phyloP scores from a whole-genome alignment of 1,140 invertebrate species.

The Drosophila serrata region DNA sequence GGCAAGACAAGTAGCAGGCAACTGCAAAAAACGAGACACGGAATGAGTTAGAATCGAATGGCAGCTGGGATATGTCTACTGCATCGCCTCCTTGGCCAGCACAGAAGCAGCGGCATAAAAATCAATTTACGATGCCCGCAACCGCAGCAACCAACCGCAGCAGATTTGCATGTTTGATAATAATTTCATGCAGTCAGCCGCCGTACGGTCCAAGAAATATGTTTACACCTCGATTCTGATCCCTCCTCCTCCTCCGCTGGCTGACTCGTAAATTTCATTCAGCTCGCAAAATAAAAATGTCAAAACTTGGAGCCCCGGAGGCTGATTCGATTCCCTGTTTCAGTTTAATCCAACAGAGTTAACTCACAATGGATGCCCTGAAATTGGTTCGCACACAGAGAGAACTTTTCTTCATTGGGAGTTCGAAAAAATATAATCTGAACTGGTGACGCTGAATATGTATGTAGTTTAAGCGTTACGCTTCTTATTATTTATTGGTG shows the following conservation, averaged over 20 bases:
- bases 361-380: conserved; percentile 38
- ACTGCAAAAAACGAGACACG: conserved; percentile 23
- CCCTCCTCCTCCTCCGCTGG: conserved; percentile 6
- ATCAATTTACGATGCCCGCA: conserved; percentile 79
- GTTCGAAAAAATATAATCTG: neutral
- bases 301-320: conserved; percentile 60
- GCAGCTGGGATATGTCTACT: conserved; percentile 4
- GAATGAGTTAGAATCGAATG: conserved; percentile 24
- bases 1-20: conserved; percentile 74
- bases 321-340: conserved; percentile 45
- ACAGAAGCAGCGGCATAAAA: conserved; percentile 76
- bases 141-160: conserved; percentile 37
- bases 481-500: no score
- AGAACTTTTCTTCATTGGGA: neutral
- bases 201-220: conserved; percentile 13
- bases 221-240: conserved; percentile 34
- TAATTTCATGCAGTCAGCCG: conserved; percentile 55
- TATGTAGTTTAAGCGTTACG: no score
- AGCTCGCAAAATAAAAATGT: conserved; percentile 63
- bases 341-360: conserved; percentile 17
- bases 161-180: conserved; percentile 81
- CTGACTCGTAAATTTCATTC: conserved; percentile 62
- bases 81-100: neutral
- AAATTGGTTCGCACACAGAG: conserved; percentile 43
- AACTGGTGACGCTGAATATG: no score